These are phyloP conservation scores for Pelochelys cantorii DNA, from an alignment of 2,797 vertebrate genomes.

Conservation along the genomic window DNA sequence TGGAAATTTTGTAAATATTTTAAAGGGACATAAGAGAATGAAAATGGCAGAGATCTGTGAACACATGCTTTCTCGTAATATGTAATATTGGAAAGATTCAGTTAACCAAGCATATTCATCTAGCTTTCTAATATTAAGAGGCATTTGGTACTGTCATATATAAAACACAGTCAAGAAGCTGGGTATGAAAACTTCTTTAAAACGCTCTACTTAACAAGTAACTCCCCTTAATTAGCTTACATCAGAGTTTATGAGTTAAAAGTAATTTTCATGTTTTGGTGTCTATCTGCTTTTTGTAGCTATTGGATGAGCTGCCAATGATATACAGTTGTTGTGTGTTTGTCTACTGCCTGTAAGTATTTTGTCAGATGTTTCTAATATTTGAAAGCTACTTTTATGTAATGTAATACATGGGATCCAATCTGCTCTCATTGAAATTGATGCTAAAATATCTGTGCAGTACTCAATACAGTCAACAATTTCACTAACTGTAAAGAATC, in stretches of 20 bases:
- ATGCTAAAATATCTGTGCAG: background rate
- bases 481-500: background rate
- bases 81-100: background rate
- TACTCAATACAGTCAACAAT: background rate
- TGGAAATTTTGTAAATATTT: background rate
- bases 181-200: background rate
- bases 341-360: conserved; percentile 98
- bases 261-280: conserved; percentile 47
- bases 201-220: background rate
- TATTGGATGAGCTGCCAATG: conserved; percentile 98
- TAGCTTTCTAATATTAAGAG: background rate
- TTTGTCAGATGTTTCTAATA: conserved; percentile 12
- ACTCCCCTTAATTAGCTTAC: conserved; percentile 13
- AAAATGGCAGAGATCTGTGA: background rate
- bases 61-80: fast-evolving
- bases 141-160: background rate
- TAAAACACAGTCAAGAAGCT: background rate
- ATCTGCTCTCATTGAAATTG: background rate
- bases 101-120: background rate
- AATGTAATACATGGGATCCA: background rate
- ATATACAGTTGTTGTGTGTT: conserved; percentile 98
- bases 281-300: conserved; percentile 82
- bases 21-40: background rate
- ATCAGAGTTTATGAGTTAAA: background rate
- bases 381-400: conserved; percentile 6